phyloP scores from a whole-genome alignment of 2,797 vertebrate species.

The Setipinna tenuifilis region DNA sequence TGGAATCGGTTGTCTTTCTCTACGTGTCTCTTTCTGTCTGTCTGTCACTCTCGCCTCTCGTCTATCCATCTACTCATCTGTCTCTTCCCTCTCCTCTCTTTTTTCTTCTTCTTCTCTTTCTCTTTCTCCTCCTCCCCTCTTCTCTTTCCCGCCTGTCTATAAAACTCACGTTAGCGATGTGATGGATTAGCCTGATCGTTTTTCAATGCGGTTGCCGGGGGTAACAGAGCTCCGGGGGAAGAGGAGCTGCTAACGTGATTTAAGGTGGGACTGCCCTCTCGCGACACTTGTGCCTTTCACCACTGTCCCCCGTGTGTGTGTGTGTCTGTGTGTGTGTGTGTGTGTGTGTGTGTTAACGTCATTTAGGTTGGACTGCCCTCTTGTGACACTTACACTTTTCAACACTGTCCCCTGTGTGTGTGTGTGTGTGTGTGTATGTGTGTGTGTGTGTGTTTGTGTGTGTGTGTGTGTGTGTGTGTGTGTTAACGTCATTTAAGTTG shows the following conservation, averaged over 20 bases:
- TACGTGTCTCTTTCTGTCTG: not conserved
- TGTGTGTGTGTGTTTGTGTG: too few relatives aligned
- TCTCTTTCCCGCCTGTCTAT: not conserved
- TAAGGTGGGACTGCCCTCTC: not conserved
- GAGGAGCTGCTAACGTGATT: not conserved
- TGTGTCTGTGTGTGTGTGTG: not conserved
- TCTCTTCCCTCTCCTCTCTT: not conserved
- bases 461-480: too few relatives aligned
- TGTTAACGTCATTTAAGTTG: too few relatives aligned
- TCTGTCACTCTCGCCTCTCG: not conserved
- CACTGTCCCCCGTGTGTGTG: not conserved
- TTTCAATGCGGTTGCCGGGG: conserved; percentile 4
- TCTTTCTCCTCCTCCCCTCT: not conserved
- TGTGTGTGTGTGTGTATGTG: too few relatives aligned
- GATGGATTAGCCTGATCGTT: conserved; percentile 13
- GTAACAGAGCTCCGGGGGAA: not conserved
- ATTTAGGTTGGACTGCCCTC: too few relatives aligned
- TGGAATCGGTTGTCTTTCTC: not conserved
- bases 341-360: not conserved
- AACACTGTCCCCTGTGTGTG: too few relatives aligned
- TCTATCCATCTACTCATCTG: not conserved
- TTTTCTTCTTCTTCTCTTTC: not conserved
- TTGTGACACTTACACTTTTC: too few relatives aligned
- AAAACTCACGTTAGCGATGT: not conserved
- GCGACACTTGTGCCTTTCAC: not conserved